Evolutionary conservation across 2,888 invertebrate genomes (phyloP).

Genomic region (Leptopilina drosophilae): DNA sequence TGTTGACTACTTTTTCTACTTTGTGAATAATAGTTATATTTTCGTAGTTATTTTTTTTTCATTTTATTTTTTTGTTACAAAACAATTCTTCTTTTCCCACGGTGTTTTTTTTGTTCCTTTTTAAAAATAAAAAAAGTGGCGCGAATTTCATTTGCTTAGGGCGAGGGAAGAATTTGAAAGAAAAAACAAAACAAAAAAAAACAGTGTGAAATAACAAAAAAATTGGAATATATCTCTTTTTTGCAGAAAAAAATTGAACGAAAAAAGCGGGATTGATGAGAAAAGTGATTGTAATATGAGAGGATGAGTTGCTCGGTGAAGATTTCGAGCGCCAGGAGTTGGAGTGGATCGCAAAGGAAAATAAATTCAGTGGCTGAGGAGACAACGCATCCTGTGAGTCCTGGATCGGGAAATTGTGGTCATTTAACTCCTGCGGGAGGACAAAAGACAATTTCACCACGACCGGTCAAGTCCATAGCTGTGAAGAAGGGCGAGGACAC

Average conservation of each 20-base stretch:
- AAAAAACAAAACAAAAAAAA: not conserved
- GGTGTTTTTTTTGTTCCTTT: too few species aligned
- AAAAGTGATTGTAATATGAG: conserved; percentile 61
- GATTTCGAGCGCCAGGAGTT: conserved; percentile 72
- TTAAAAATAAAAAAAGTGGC: conserved; percentile 1
- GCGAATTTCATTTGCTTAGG: not conserved
- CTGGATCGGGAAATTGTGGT: conserved; percentile 33
- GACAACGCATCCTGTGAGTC: conserved; percentile 51
- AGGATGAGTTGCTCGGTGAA: conserved; percentile 76
- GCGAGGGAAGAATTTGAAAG: not conserved
- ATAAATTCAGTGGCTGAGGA: conserved; percentile 73
- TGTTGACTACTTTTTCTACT: conserved; percentile 1
- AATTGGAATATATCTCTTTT: not conserved
- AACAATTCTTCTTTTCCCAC: too few species aligned
- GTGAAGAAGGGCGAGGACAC: conserved; percentile 83
- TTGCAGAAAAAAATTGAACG: conserved; percentile 40
- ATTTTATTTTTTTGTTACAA: not conserved
- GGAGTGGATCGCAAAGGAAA: conserved; percentile 73
- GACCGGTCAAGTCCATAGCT: conserved; percentile 70
- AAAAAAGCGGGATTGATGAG: not conserved
- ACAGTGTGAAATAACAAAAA: not conserved
- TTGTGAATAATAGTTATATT: too few species aligned
- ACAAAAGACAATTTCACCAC: conserved; percentile 70
- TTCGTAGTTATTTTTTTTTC: not conserved
- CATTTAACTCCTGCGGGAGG: conserved; percentile 40